A percentile compares a stretch with the other conserved stretches of the same genome.
These are phyloP conservation scores for Oxyruncus cristatus DNA, from an alignment of 2,113 vertebrate genomes.

Conservation along the genomic window DNA sequence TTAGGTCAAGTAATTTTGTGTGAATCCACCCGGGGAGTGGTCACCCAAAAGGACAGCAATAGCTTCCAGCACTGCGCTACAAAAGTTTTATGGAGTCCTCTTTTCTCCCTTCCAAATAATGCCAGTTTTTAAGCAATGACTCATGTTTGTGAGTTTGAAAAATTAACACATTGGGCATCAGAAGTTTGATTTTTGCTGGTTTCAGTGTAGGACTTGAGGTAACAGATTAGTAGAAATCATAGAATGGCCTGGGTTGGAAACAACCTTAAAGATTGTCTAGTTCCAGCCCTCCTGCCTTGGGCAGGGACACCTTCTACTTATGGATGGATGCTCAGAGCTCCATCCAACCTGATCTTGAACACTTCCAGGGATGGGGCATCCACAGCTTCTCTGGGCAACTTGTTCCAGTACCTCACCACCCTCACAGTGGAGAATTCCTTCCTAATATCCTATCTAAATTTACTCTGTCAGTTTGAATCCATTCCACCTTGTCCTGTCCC, in stretches of 20 bases:
- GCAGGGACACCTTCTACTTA: neutral
- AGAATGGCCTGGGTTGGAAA: neutral
- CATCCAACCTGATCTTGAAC: neutral
- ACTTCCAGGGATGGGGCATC: neutral
- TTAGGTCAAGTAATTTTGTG: neutral
- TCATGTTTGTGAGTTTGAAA: neutral
- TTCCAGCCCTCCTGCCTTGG: neutral
- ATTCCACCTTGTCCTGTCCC: neutral
- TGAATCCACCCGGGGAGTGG: neutral
- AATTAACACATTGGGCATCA: neutral
- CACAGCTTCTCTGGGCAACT: neutral
- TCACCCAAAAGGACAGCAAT: neutral
- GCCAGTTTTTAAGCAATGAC: neutral
- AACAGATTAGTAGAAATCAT: neutral
- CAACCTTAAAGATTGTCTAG: neutral
- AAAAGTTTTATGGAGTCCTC: neutral
- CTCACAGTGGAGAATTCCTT: neutral
- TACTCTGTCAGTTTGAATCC: neutral
- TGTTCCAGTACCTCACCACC: neutral
- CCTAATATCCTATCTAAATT: neutral
- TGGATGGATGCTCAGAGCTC: neutral
- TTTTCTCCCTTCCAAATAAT: neutral
- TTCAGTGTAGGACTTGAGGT: neutral
- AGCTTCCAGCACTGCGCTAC: neutral
- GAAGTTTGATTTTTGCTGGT: neutral